These are phyloP conservation scores for Bufotes viridis DNA, from an alignment of 2,797 vertebrate genomes.

Conservation along the genomic window DNA sequence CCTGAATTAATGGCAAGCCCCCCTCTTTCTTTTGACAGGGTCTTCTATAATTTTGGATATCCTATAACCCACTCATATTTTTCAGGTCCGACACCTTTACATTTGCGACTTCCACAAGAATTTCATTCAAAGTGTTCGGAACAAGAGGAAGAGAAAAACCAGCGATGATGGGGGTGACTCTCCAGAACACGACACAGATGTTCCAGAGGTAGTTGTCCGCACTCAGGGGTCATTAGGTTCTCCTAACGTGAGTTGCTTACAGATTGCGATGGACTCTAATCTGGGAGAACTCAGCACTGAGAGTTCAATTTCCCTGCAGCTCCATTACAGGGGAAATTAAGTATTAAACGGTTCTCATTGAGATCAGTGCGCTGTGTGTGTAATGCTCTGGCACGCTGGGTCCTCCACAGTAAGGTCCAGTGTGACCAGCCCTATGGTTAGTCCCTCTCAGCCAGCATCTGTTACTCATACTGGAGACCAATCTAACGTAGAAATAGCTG, in stretches of 20 bases:
- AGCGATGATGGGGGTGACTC: slow-evolving; percentile 98
- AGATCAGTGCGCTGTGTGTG: neutral
- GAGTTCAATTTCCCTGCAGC: neutral
- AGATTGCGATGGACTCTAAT: no score
- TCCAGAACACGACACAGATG: slow-evolving; percentile 93
- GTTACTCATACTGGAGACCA: no score
- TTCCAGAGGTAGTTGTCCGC: slow-evolving; percentile 84
- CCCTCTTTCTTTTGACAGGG: no score
- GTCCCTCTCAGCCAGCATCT: no score
- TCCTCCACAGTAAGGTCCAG: no score
- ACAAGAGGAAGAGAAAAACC: slow-evolving; percentile 98
- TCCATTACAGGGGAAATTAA: neutral
- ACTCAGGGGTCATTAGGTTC: neutral
- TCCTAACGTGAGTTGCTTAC: neutral
- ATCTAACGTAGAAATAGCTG: no score
- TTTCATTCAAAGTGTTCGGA: slow-evolving; percentile 97
- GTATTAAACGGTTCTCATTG: neutral
- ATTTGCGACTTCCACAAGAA: slow-evolving; percentile 99
- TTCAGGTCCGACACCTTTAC: slow-evolving; percentile 93
- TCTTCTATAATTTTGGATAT: no score
- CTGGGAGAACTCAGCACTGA: neutral
- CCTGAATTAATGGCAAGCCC: no score
- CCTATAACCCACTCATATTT: neutral
- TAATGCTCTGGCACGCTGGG: no score
- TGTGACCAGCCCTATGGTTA: no score